Percentiles rank a stretch among this genome's conserved stretches.
phyloP scores from a whole-genome alignment of 2,888 invertebrate species.

The Volucella zonaria region DNA sequence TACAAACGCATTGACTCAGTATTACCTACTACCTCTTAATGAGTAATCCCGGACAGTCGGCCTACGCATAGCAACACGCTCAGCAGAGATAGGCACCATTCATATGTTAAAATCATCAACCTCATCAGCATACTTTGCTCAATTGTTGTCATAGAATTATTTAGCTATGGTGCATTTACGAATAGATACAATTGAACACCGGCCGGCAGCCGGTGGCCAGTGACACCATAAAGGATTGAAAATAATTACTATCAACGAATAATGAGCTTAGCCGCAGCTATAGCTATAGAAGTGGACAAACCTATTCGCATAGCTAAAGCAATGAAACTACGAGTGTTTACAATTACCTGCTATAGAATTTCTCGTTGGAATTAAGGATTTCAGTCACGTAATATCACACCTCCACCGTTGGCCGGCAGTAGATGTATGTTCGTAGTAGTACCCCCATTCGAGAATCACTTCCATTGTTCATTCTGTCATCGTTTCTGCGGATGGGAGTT shows the following conservation, averaged over 20 bases:
- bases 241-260: slow-evolving; percentile 59
- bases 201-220: background rate
- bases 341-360: slow-evolving; percentile 58
- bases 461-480: slow-evolving; percentile 62
- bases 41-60: too few relatives aligned
- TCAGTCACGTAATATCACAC: slow-evolving; percentile 65
- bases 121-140: slow-evolving; percentile 5
- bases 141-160: slow-evolving; percentile 7
- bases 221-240: slow-evolving; percentile 22
- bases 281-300: too few relatives aligned
- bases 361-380: slow-evolving; percentile 58
- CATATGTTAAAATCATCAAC: background rate
- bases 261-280: slow-evolving; percentile 26
- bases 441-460: slow-evolving; percentile 24
- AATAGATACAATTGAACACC: background rate
- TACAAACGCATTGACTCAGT: too few relatives aligned
- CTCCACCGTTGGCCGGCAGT: slow-evolving; percentile 35
- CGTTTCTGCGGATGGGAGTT: slow-evolving; percentile 8
- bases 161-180: background rate
- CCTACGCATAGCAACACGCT: slow-evolving; percentile 3
- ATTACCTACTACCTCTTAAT: too few relatives aligned
- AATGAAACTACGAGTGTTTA: slow-evolving; percentile 34
- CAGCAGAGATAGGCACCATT: background rate
- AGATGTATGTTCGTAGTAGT: background rate
- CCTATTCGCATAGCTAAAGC: slow-evolving; percentile 5